Evolutionary conservation across 2,113 vertebrate genomes (phyloP).

Genomic region (Psephotus haematonotus): DNA sequence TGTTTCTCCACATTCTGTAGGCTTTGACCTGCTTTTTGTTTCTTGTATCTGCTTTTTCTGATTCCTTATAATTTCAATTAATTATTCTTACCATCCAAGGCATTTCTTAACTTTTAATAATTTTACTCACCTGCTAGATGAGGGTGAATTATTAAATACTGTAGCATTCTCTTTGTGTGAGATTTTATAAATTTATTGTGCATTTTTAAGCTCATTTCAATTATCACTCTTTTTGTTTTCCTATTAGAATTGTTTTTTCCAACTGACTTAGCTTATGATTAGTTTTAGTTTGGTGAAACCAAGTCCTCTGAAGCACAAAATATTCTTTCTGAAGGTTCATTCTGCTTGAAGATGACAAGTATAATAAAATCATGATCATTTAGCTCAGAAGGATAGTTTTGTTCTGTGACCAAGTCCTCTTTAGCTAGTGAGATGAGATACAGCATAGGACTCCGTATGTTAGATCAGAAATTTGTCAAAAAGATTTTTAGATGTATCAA

Average conservation of each 20-base stretch:
- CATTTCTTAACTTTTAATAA: background rate
- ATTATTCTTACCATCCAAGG: background rate
- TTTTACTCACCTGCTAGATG: background rate
- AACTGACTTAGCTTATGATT: background rate
- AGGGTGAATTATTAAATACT: background rate
- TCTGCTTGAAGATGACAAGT: background rate
- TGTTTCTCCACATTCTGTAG: background rate
- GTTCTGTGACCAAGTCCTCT: background rate
- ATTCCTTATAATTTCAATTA: background rate
- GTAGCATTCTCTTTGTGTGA: background rate
- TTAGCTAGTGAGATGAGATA: background rate
- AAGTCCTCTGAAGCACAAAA: background rate
- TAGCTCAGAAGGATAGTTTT: background rate
- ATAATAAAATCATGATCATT: background rate
- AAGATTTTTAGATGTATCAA: background rate
- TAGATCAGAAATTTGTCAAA: background rate
- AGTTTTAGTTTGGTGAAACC: background rate
- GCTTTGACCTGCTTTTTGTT: background rate
- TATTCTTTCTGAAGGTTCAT: background rate
- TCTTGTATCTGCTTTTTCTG: background rate
- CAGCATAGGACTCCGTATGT: background rate
- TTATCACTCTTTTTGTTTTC: background rate
- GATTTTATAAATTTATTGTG: background rate
- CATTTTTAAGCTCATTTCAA: background rate
- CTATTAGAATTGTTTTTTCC: background rate